A percentile compares a stretch with the other conserved stretches of the same genome.
These are phyloP conservation scores for Mesocentrotus franciscanus DNA, from an alignment of 53 echinoderm and acorn worm genomes.

Conservation along the genomic window DNA sequence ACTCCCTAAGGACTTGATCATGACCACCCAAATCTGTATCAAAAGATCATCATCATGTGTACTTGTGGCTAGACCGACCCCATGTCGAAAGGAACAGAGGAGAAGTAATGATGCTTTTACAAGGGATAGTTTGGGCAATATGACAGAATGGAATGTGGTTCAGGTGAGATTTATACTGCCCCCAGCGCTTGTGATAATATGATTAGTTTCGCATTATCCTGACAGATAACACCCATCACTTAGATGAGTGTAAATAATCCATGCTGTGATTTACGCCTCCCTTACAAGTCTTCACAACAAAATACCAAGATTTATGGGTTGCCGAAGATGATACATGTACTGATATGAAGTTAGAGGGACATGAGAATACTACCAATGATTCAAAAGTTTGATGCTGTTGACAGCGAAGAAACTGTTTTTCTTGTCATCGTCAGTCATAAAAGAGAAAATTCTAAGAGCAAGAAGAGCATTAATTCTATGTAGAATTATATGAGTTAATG, in stretches of 20 bases:
- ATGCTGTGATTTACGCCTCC: constrained; percentile 38
- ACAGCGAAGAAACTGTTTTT: neutral
- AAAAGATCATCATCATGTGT: neutral
- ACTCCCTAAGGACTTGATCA: neutral
- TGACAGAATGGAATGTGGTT: constrained; percentile 57
- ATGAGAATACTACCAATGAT: neutral
- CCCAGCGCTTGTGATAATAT: constrained; percentile 59
- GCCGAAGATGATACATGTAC: constrained; percentile 20
- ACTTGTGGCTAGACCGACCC: neutral
- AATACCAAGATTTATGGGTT: constrained; percentile 32
- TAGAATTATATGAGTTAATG: no score
- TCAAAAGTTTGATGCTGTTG: neutral
- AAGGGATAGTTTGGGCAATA: constrained; percentile 51
- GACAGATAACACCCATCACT: constrained; percentile 63
- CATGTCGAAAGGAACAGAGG: neutral
- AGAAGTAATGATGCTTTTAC: constrained; percentile 28
- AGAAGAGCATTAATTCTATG: no score
- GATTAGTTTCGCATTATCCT: constrained; percentile 60
- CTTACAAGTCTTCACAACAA: constrained; percentile 40
- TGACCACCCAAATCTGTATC: constrained; percentile 16
- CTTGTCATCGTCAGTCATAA: neutral
- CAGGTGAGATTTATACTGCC: constrained; percentile 64
- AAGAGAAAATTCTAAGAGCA: neutral
- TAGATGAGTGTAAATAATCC: constrained; percentile 61
- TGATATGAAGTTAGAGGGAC: neutral